These are phyloP conservation scores for Psittacula echo DNA, from an alignment of 2,797 vertebrate species.

Conservation along the genomic window DNA sequence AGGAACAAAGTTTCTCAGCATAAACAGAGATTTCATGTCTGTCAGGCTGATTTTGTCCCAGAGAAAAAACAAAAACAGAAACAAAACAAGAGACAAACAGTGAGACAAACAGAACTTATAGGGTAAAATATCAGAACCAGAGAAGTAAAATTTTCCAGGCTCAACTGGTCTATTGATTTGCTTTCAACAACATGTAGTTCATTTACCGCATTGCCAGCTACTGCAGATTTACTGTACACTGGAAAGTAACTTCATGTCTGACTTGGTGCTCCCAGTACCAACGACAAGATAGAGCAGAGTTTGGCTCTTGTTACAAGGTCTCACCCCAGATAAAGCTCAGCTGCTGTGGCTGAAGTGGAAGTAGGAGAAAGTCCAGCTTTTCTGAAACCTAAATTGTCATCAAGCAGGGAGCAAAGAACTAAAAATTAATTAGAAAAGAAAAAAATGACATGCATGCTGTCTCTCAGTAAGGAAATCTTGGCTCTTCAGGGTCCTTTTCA, in stretches of 20 bases:
- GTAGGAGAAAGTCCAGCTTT: not conserved
- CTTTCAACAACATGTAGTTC: not conserved
- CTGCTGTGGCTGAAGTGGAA: not conserved
- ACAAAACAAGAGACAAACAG: not conserved
- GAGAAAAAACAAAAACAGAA: not conserved
- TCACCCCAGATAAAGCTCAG: not conserved
- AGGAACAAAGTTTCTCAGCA: slow-evolving; percentile 16
- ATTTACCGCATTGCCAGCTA: not conserved
- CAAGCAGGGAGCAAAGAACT: not conserved
- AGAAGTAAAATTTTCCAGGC: not conserved
- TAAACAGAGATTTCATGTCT: slow-evolving; percentile 15
- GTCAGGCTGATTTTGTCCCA: slow-evolving; percentile 1
- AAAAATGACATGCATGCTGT: not conserved
- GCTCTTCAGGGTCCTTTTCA: not conserved
- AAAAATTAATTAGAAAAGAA: not conserved
- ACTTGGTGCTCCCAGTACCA: not conserved
- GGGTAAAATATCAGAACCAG: not conserved
- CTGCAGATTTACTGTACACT: not conserved
- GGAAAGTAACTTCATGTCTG: not conserved
- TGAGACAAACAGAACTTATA: not conserved
- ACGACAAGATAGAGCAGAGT: not conserved
- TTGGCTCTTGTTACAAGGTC: not conserved
- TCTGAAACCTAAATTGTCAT: not conserved
- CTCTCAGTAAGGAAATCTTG: not conserved
- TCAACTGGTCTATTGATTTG: not conserved